Evolutionary conservation across 2,797 vertebrate genomes (phyloP).

Genomic region (Cossypha heuglini): DNA sequence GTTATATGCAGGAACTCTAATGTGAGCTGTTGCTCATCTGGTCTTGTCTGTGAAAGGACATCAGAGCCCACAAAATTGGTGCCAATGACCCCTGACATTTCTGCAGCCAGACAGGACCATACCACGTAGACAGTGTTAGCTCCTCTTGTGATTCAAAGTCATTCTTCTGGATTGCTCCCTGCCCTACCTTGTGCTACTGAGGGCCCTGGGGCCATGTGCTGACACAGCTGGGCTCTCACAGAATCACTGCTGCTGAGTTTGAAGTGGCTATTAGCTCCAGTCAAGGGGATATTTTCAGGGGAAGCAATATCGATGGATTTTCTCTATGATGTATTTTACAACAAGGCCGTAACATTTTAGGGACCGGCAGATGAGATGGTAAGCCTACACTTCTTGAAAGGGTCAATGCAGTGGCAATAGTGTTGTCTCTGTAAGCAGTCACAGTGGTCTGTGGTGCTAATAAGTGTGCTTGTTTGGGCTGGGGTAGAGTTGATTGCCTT

Average conservation of each 20-base stretch:
- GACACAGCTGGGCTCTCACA: neutral
- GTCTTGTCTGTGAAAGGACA: neutral
- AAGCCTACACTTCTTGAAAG: neutral
- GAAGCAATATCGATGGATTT: neutral
- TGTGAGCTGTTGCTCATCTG: neutral
- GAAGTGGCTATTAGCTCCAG: neutral
- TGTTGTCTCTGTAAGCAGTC: neutral
- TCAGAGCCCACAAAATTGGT: neutral
- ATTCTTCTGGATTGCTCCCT: neutral
- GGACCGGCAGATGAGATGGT: neutral
- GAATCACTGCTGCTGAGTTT: neutral
- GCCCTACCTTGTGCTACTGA: neutral
- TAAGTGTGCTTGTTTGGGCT: neutral
- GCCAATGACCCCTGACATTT: neutral
- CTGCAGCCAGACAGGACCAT: neutral
- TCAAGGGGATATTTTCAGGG: neutral
- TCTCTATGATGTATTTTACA: neutral
- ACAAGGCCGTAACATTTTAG: neutral
- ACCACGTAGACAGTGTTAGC: neutral
- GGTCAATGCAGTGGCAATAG: neutral
- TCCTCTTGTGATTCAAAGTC: neutral
- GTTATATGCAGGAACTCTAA: neutral
- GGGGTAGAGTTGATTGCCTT: neutral
- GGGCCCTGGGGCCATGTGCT: neutral
- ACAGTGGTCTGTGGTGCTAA: neutral